Evolutionary conservation across 1,140 invertebrate genomes (phyloP), one percentile per base, ranked within the genome.

Genomic region (Grapholita molesta): DNA sequence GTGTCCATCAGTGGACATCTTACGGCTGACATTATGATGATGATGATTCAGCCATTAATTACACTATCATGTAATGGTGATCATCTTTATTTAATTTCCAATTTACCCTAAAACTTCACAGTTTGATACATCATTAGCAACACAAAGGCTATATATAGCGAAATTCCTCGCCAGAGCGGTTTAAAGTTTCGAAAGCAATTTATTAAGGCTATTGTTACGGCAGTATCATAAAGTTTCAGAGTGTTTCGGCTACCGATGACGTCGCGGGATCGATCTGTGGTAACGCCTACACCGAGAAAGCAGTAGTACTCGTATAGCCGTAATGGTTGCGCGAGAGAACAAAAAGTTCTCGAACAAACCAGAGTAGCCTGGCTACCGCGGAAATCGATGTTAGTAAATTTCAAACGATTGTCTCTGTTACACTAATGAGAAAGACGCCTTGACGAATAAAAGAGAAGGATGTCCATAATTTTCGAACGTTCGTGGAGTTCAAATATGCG

Each of bases 131-230:
- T 23, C 53, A 28, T 55, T 28, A 55, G 0, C 12, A 61, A 8
- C n/a, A 32, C 28, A 61, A 61, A 21, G 55, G 15, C 55, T n/a
- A 8, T 57, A 15, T 53, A 24, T n/a, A 61, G 0, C 1, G 55
- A 30, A 28, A 61, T 61, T 28, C 24, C 28, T 61, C 18, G 18
- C 42, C 55, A 61, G 18, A 32, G n/a, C n/a, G 28, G 55, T 61
- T 61, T 61, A 61, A 61, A 61, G 55, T 61, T 61, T 28, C 28
- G 32, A 30, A 61, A 61, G 55, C 55, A 28, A 61, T 61, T 61
- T 61, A 28, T 61, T 28, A 28, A 32, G 12, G 24, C 55, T 61
- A 28, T 55, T 55, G 55, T 61, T 32, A 48, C 5, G 18, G 3
- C 12, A 2, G 15, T 12, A 61, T 61, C 55, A 28, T 28, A 61